These are phyloP conservation scores for Chaitophorus viminalis DNA, from an alignment of 2,888 invertebrate species.

Conservation along the genomic window DNA sequence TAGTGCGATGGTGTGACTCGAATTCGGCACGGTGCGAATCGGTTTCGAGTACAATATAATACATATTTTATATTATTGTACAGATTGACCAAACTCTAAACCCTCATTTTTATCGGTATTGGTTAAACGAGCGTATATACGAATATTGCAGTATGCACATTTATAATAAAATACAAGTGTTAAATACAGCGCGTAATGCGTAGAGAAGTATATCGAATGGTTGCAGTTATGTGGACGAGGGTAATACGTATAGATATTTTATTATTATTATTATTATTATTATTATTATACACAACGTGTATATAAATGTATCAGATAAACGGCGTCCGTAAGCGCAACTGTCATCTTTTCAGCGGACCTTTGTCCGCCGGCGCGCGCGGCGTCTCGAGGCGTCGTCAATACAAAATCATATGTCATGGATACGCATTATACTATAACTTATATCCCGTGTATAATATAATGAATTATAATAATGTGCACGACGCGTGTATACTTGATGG, in stretches of 20 bases:
- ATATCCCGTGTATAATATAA: not conserved
- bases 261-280: too few species aligned
- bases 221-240: not conserved
- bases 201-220: not conserved
- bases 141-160: not conserved
- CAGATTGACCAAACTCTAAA: not conserved
- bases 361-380: not conserved
- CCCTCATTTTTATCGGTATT: not conserved
- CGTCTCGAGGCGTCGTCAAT: not conserved
- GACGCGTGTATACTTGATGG: not conserved
- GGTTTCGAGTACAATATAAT: not conserved
- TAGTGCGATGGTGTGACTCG: not conserved
- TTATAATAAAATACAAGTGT: not conserved
- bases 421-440: not conserved
- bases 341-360: not conserved
- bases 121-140: not conserved
- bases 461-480: not conserved
- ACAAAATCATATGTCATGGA: not conserved
- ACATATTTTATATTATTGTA: not conserved
- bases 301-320: too few species aligned
- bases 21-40: not conserved
- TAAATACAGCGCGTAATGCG: not conserved
- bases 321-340: too few species aligned
- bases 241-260: too few species aligned
- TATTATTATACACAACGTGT: too few species aligned